Evolutionary conservation across 1,140 invertebrate genomes (phyloP).

Genomic region (Tribolium castaneum): DNA sequence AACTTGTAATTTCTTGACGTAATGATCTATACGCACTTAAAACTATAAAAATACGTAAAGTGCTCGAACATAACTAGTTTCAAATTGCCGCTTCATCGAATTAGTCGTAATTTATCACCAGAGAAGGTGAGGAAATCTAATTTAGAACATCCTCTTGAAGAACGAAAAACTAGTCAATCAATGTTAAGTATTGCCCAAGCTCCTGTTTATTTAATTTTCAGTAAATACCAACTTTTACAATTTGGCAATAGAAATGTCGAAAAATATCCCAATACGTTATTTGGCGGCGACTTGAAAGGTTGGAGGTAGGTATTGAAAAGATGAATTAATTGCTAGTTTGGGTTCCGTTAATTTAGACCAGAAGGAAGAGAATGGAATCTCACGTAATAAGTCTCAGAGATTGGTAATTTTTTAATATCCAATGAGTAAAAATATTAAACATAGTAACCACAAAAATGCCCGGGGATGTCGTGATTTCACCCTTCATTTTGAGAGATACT

Average conservation of each 20-base stretch:
- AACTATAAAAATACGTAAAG: not conserved
- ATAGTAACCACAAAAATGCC: not conserved
- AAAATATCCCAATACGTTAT: not conserved
- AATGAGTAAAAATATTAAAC: not conserved
- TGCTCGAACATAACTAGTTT: not conserved
- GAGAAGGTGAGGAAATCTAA: not conserved
- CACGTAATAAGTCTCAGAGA: not conserved
- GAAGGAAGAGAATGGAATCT: not conserved
- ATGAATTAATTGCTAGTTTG: not conserved
- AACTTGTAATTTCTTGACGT: slow-evolving; percentile 29
- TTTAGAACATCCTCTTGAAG: not conserved
- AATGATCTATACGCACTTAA: not conserved
- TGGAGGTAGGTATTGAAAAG: not conserved
- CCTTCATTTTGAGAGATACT: not conserved
- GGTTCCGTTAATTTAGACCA: not conserved
- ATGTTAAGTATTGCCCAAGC: not conserved
- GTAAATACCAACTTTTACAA: not conserved
- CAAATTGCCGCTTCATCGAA: not conserved
- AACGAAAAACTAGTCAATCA: not conserved
- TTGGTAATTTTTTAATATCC: not conserved
- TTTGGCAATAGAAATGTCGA: not conserved
- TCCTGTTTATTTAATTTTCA: not conserved
- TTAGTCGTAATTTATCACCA: not conserved
- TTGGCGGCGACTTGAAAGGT: not conserved
- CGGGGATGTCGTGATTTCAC: not conserved